Base-by-base conservation (phyloP, 2,888 invertebrate genomes). In the Drosophila suboccidentalis region DNA sequence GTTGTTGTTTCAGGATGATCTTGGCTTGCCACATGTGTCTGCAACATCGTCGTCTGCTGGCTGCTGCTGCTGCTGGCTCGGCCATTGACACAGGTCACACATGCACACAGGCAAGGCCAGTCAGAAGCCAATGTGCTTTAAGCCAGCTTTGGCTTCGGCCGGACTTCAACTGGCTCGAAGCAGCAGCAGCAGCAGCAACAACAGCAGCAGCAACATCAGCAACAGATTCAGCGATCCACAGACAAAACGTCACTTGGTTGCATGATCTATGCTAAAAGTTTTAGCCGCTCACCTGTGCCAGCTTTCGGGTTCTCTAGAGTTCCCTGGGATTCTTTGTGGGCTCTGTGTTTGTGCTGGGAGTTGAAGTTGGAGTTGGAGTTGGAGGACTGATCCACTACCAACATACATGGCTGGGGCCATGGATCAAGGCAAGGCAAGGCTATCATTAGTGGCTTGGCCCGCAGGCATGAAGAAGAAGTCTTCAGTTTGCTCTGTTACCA, bases 1-100 rank as follows among this genome's bases (percentile, higher is more conserved):
- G 13, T 26, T 26, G 26, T 8, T 26, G 13, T 44, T 22, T 13
- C 85, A 87, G 89, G 74, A 86, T 80, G 61, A 80, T 58, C 44
- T 51, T 46, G 53, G 38, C 15, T 61, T 61, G 65, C 54, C 64
- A 63, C 68, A 69, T 54, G 66, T 51, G 39, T 46, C 38, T 47
- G 44, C 43, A 29, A 13, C 34, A 47, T 50, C 36, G 51, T 4
- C 34, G 47, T 55, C 51, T 50, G 53, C 19, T 39, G 59, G 41
- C 26, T 63, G 41, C 46, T 73, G 60, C 59, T 61, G 57, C 55
- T 69, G 70, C 22, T 76, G 62, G 41, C 26, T 63, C 72, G 83
- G 87, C 71, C 81, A 80, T 89, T 86, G 87, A 85, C 85, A 85
- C 82, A 83, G 84, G 89, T 87, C 87, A 84, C 82, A 87, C 69